Evolutionary conservation across 2,113 vertebrate genomes (phyloP).

Genomic region (Nerophis ophidion): DNA sequence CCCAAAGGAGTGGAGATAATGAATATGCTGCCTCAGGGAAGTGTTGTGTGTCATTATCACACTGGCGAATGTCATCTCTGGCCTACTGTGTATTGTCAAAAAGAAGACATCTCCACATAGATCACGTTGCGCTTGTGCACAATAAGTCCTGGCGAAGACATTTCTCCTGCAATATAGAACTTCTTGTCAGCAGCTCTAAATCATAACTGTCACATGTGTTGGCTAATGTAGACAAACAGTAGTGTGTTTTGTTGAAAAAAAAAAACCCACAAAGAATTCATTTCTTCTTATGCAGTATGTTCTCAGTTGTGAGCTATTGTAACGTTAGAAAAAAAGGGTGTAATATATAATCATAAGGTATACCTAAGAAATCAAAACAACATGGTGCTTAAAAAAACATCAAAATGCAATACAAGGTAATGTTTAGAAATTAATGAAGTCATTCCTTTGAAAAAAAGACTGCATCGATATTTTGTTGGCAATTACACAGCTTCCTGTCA

Average conservation of each 20-base stretch:
- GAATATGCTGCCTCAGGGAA: slow-evolving; percentile 12
- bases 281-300: neutral
- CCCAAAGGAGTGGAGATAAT: slow-evolving; percentile 21
- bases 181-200: slow-evolving; percentile 25
- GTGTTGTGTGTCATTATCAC: slow-evolving; percentile 15
- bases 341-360: neutral
- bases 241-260: neutral
- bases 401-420: slow-evolving; percentile 28
- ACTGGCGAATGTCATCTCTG: slow-evolving; percentile 16
- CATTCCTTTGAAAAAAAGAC: slow-evolving; percentile 47
- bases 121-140: slow-evolving; percentile 19
- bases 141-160: slow-evolving; percentile 8
- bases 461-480: slow-evolving; percentile 55
- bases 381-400: neutral
- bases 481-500: slow-evolving; percentile 45
- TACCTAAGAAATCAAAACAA: neutral
- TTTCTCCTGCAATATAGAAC: slow-evolving; percentile 3
- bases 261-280: neutral
- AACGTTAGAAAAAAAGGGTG: neutral
- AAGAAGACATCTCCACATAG: slow-evolving; percentile 14
- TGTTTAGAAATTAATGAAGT: slow-evolving; percentile 51
- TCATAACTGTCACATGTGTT: slow-evolving; percentile 32
- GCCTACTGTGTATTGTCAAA: slow-evolving; percentile 29
- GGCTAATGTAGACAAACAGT: slow-evolving; percentile 10
- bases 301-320: neutral